Conservation (phyloP, 2,113 vertebrate genomes). For the Fregata magnificens region DNA sequence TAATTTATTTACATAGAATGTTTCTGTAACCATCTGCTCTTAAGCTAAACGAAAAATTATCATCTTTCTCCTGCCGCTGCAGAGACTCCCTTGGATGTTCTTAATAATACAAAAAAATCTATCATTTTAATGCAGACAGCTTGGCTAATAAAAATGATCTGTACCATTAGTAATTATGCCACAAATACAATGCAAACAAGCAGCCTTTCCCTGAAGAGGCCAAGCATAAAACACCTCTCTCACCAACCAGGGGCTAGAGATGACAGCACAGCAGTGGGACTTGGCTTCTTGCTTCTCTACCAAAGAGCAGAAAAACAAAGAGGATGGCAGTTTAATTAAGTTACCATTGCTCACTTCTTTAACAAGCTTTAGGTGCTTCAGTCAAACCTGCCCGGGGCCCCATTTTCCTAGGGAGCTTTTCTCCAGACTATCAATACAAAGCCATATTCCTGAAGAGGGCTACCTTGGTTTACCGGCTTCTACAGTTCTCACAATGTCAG, state of each 20-base stretch:
- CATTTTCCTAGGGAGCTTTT: neutral
- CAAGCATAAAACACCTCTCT: slow-evolving; percentile 4
- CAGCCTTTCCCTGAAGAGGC: neutral
- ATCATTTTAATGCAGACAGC: slow-evolving; percentile 78
- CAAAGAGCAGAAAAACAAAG: neutral
- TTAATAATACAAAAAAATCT: slow-evolving; percentile 70
- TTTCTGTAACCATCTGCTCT: slow-evolving; percentile 76
- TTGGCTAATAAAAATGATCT: slow-evolving; percentile 80
- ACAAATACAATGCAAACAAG: slow-evolving; percentile 71
- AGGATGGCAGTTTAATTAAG: neutral
- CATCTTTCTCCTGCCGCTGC: slow-evolving; percentile 57
- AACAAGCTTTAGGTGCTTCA: neutral
- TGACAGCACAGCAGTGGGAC: neutral
- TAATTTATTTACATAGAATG: slow-evolving; percentile 71
- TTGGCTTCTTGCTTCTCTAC: neutral
- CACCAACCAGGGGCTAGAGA: neutral
- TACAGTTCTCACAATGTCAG: neutral
- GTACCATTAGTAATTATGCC: slow-evolving; percentile 71
- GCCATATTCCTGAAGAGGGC: neutral
- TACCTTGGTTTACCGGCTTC: neutral
- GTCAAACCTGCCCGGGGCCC: neutral
- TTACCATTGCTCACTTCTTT: neutral
- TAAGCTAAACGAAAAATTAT: slow-evolving; percentile 76
- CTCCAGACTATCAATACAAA: neutral
- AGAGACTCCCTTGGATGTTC: slow-evolving; percentile 68